Conservation (phyloP, 2,797 vertebrate genomes). For the Acanthurus tractus region DNA sequence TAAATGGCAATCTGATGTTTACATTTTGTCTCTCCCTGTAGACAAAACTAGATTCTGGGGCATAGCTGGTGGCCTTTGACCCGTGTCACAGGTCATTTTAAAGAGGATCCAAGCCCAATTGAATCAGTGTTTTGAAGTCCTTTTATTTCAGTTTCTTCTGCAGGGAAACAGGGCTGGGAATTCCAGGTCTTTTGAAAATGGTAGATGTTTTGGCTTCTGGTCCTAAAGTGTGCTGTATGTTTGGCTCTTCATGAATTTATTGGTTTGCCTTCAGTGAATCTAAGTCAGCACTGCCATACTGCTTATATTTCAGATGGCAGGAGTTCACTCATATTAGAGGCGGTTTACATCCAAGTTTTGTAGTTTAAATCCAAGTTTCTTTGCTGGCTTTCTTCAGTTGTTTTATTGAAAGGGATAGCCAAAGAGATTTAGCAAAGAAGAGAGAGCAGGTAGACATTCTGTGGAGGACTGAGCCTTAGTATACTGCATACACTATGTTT, state of each 20-base stretch:
- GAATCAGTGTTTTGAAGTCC: slow-evolving; percentile 19
- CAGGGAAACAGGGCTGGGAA: slow-evolving; percentile 8
- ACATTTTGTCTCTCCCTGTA: slow-evolving; percentile 15
- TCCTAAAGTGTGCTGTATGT: slow-evolving; percentile 1
- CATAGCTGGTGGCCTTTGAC: slow-evolving; percentile 8
- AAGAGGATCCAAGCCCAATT: slow-evolving; percentile 13
- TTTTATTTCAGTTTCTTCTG: slow-evolving; percentile 13
- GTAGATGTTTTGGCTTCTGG: slow-evolving; percentile 5
- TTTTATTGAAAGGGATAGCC: too few species aligned
- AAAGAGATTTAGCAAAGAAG: too few species aligned
- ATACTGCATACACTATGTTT: too few species aligned
- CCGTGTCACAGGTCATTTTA: slow-evolving; percentile 28
- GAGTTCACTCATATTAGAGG: not conserved
- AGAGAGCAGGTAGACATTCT: too few species aligned
- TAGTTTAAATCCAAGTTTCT: too few species aligned
- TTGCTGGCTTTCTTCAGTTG: too few species aligned
- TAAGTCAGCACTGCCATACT: not conserved
- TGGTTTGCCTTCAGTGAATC: not conserved
- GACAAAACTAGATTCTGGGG: slow-evolving; percentile 18
- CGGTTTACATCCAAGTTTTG: not conserved
- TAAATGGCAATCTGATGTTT: slow-evolving; percentile 17
- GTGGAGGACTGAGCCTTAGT: too few species aligned
- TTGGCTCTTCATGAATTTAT: slow-evolving; percentile 8
- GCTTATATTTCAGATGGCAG: not conserved
- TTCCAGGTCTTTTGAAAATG: slow-evolving; percentile 27